phyloP scores from a whole-genome alignment of 53 echinoderm and acorn worm genomes.

The Zoroaster sp. region DNA sequence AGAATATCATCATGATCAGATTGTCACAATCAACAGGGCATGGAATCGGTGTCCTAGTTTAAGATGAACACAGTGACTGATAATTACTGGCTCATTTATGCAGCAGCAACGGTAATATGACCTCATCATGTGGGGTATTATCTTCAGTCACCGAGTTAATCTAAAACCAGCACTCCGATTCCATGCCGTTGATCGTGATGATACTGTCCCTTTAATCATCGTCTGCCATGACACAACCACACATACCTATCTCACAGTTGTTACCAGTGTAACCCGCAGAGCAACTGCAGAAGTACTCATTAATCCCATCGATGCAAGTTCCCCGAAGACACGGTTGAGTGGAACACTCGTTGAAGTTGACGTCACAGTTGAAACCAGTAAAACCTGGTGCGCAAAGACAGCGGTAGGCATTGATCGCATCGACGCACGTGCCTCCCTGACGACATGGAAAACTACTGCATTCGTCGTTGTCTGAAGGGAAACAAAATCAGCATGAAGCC shows the following conservation, averaged over 20 bases:
- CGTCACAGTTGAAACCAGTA: slow-evolving; percentile 6
- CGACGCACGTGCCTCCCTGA: slow-evolving; percentile 9
- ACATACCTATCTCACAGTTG: slow-evolving; percentile 71
- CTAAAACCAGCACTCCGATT: too few species aligned
- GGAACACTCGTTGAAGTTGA: slow-evolving; percentile 49
- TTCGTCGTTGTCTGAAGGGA: slow-evolving; percentile 8
- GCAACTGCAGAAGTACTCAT: slow-evolving; percentile 73
- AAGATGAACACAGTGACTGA: too few species aligned
- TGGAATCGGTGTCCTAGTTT: too few species aligned
- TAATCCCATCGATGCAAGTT: slow-evolving; percentile 42
- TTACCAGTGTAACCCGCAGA: slow-evolving; percentile 51
- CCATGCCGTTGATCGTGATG: too few species aligned
- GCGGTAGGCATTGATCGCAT: slow-evolving; percentile 1
- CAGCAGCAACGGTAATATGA: too few species aligned
- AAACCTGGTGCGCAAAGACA: slow-evolving; percentile 21
- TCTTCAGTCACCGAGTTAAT: too few species aligned
- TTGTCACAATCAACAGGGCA: too few species aligned
- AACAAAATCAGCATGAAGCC: too few species aligned
- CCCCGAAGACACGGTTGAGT: slow-evolving; percentile 30
- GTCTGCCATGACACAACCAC: not conserved
- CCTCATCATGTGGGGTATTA: too few species aligned
- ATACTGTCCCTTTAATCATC: too few species aligned
- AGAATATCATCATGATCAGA: too few species aligned
- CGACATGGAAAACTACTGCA: slow-evolving; percentile 29
- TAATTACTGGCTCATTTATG: too few species aligned